Conservation (phyloP, 1,140 invertebrate genomes). For the Cydia strobilella region DNA sequence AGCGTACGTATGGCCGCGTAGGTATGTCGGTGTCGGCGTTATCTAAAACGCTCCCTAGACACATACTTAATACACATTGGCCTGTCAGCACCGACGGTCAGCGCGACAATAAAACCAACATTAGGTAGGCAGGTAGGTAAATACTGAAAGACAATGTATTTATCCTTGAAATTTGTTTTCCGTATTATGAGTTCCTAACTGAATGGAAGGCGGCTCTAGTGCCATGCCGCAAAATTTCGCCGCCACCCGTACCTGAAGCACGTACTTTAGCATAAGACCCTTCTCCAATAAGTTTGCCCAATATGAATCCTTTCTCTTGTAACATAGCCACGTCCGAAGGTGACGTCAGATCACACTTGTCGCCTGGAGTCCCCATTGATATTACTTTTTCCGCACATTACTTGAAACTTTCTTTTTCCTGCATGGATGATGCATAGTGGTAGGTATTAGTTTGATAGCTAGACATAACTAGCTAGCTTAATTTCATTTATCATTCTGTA, state of each 20-base stretch:
- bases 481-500: neutral
- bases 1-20: too few species aligned
- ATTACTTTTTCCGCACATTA: constrained; percentile 40
- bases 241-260: constrained; percentile 13
- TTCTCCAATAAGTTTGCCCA: constrained; percentile 69
- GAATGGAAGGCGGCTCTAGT: neutral
- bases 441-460: constrained; percentile 22
- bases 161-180: too few species aligned
- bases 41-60: too few species aligned
- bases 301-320: constrained; percentile 67
- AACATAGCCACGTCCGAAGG: constrained; percentile 65
- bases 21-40: too few species aligned
- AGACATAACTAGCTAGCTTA: neutral
- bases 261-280: constrained; percentile 74
- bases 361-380: constrained; percentile 59
- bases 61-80: too few species aligned
- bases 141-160: too few species aligned
- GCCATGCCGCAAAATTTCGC: neutral
- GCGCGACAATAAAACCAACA: too few species aligned
- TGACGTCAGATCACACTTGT: constrained; percentile 60
- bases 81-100: too few species aligned
- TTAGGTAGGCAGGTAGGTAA: too few species aligned
- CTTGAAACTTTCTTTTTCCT: constrained; percentile 56
- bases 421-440: constrained; percentile 50
- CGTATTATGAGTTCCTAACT: too few species aligned